phyloP scores from a whole-genome alignment of 2,888 invertebrate genomes.

The Lepidochitona cinerea region DNA sequence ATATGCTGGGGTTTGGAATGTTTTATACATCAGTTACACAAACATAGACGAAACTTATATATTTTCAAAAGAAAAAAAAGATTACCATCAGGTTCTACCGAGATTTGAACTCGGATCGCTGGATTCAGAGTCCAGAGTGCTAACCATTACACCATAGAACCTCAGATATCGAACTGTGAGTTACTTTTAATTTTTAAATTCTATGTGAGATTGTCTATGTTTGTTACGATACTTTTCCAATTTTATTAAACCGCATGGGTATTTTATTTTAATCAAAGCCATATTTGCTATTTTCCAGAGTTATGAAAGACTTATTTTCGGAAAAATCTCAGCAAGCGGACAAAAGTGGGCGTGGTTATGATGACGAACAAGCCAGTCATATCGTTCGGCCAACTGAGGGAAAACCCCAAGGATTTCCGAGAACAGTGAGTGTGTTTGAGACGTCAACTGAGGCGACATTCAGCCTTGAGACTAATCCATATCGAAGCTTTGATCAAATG shows the following conservation, averaged over 20 bases:
- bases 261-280: too few relatives aligned
- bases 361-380: neutral
- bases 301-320: too few relatives aligned
- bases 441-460: neutral
- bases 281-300: too few relatives aligned
- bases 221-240: too few relatives aligned
- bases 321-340: too few relatives aligned
- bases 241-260: too few relatives aligned
- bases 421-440: neutral
- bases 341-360: neutral
- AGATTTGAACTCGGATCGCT: constrained; percentile 10
- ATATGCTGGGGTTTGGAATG: neutral
- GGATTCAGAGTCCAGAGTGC: constrained; percentile 10
- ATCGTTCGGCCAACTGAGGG: neutral
- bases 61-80: neutral
- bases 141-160: constrained; percentile 11
- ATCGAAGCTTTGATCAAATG: too few relatives aligned
- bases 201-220: too few relatives aligned
- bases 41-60: neutral
- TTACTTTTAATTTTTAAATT: neutral
- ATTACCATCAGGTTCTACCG: neutral
- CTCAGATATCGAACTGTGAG: neutral
- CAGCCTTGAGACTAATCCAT: neutral
- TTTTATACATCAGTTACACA: neutral
- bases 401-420: neutral